phyloP scores from a whole-genome alignment of 2,113 vertebrate species.

The Colaptes auratus region DNA sequence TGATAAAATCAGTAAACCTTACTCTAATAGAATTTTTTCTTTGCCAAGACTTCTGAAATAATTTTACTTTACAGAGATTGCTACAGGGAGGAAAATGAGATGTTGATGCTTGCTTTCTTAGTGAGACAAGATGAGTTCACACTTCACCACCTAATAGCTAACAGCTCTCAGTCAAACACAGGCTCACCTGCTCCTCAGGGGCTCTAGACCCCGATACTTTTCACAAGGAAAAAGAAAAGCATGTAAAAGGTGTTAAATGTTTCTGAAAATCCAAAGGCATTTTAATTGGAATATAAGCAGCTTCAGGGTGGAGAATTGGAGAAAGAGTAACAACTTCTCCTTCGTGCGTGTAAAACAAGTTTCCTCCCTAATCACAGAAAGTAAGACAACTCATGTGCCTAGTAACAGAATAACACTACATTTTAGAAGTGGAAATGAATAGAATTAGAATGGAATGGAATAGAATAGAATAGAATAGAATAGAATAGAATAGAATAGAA shows the following conservation, averaged over 20 bases:
- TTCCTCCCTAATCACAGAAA: constrained; percentile 2
- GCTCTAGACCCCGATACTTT: neutral
- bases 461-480: no score
- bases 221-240: constrained; percentile 4
- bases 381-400: neutral
- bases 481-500: no score
- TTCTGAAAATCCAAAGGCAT: constrained; percentile 12
- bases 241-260: neutral
- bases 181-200: constrained; percentile 40
- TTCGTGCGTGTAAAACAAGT: neutral
- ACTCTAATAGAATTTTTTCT: constrained; percentile 50
- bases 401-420: neutral
- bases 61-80: constrained; percentile 62
- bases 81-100: constrained; percentile 66
- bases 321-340: neutral
- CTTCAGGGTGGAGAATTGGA: neutral
- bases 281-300: constrained; percentile 26
- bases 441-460: no score
- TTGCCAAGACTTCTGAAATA: constrained; percentile 67
- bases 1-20: constrained; percentile 68
- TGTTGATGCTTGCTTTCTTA: constrained; percentile 62
- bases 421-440: constrained; percentile 3
- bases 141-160: constrained; percentile 50
- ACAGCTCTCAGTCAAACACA: constrained; percentile 41
- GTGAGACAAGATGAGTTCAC: constrained; percentile 62